A percentile compares a stretch with the other conserved stretches of the same genome.
Evolutionary conservation across 2,888 invertebrate species (phyloP).

Genomic region (Chouioia cunea): DNA sequence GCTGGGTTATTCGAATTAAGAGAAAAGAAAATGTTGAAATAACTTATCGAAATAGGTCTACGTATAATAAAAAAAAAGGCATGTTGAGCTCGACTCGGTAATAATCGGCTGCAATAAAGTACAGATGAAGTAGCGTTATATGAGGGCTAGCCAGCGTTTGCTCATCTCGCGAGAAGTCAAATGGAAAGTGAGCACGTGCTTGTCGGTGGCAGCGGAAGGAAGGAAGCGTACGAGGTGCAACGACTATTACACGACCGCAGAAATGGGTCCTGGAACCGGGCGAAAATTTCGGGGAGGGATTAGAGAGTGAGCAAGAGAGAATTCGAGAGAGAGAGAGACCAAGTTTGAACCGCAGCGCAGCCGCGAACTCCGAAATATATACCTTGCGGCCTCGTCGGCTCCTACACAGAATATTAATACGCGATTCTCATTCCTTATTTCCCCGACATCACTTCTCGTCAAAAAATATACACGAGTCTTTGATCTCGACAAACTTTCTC

Average conservation of each 20-base stretch:
- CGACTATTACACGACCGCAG: constrained; percentile 31
- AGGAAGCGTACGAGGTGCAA: constrained; percentile 10
- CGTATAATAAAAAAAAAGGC: too few relatives aligned
- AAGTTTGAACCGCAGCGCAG: constrained; percentile 27
- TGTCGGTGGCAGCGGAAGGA: neutral
- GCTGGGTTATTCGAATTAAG: too few relatives aligned
- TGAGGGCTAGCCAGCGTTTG: too few relatives aligned
- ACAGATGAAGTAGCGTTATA: too few relatives aligned
- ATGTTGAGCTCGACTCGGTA: too few relatives aligned
- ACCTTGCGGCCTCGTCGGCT: constrained; percentile 23
- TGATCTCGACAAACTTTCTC: constrained; percentile 26
- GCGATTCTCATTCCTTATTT: neutral
- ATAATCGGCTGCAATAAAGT: too few relatives aligned
- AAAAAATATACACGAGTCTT: constrained; percentile 35
- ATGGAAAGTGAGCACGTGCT: neutral
- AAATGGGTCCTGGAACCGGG: constrained; percentile 35
- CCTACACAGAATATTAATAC: constrained; percentile 39
- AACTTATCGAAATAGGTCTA: too few relatives aligned
- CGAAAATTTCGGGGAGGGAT: neutral
- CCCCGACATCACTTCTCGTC: constrained; percentile 1
- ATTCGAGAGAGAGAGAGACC: constrained; percentile 12
- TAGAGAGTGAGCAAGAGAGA: constrained; percentile 9
- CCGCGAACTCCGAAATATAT: constrained; percentile 13
- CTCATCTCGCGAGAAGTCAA: constrained; percentile 44
- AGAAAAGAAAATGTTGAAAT: too few relatives aligned